Base-by-base conservation (phyloP, 2,113 vertebrate species). In the Catharus bicknelli region DNA sequence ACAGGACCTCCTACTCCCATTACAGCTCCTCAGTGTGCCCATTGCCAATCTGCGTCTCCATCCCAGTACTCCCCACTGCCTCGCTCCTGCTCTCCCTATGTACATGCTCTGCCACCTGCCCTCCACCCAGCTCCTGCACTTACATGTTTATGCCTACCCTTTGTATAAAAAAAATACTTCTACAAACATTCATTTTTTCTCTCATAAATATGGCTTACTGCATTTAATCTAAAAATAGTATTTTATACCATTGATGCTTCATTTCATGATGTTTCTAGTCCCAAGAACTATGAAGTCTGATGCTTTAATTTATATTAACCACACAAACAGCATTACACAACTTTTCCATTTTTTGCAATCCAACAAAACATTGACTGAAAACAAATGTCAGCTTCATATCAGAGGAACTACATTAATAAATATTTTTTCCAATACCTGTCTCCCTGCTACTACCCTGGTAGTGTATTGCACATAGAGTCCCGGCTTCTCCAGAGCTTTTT, bases 401-500 rank as follows among this genome's bases (percentile, higher is more conserved):
- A 86, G 59, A 83, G 47, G 27, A 90, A 34, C 43, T 67, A 64
- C 43, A 45, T 78, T 75, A 67, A 16, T 64, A 68, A 89, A 50
- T 85, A 2, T 23, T 72, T 67, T 57, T 67, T 86, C 84, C 29
- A 85, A 20, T 59, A 47, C 38, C 16, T 83, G 40, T 67, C 64
- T 92, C 45, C 38, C 79, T 90, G 42, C 32, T 38, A 38, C 38
- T 38, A 38, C 38, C 38, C 38, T 77, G 25, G 15, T 34, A 72
- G 40, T 20, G 6, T 58, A 77, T 16, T 11, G 11, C 26, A 47
- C 38, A 48, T 5, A 79, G 7, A 4, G 16, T 53, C 50, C 38
- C 61, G 78, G 54, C 50, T 86, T 58, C 64, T 74, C 81, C 64
- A 83, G 45, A 61, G 27, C 53, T 80, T 86, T 91, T 91, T 67